Percentiles rank a stretch among this genome's conserved stretches.
Evolutionary conservation across 2,888 invertebrate species (phyloP).

Genomic region (Agelastica alni): DNA sequence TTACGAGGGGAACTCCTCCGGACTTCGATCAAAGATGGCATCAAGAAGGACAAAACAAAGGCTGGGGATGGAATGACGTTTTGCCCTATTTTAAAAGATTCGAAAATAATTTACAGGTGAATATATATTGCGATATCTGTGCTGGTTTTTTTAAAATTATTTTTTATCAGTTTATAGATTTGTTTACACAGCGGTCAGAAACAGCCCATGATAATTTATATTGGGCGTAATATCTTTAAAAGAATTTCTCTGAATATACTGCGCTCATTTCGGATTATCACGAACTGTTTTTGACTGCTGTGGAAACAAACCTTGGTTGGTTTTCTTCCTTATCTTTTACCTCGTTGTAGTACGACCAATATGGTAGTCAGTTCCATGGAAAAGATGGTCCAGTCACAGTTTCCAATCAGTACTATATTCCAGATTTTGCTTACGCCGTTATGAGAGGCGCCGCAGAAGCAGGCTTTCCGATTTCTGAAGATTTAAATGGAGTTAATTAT

Average conservation of each 20-base stretch:
- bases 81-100: constrained; percentile 71
- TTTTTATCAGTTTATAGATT: too few species aligned
- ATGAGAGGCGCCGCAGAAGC: constrained; percentile 65
- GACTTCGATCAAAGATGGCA: constrained; percentile 68
- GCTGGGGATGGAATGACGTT: constrained; percentile 66
- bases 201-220: too few species aligned
- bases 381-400: constrained; percentile 66
- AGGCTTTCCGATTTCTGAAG: constrained; percentile 62
- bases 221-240: too few species aligned
- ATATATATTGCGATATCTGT: too few species aligned
- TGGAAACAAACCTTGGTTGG: too few species aligned
- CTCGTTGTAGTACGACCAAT: too few species aligned
- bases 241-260: too few species aligned
- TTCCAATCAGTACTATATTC: constrained; percentile 65
- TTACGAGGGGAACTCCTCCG: constrained; percentile 61
- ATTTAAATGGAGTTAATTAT: constrained; percentile 65
- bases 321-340: too few species aligned
- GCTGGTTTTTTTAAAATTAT: too few species aligned
- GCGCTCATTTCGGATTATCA: too few species aligned
- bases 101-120: constrained; percentile 65
- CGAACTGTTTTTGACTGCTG: too few species aligned
- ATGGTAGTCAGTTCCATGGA: constrained; percentile 61
- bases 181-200: too few species aligned
- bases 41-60: constrained; percentile 62
- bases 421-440: constrained; percentile 61